Conservation (phyloP, 1,140 invertebrate species). For the Popillia japonica region DNA sequence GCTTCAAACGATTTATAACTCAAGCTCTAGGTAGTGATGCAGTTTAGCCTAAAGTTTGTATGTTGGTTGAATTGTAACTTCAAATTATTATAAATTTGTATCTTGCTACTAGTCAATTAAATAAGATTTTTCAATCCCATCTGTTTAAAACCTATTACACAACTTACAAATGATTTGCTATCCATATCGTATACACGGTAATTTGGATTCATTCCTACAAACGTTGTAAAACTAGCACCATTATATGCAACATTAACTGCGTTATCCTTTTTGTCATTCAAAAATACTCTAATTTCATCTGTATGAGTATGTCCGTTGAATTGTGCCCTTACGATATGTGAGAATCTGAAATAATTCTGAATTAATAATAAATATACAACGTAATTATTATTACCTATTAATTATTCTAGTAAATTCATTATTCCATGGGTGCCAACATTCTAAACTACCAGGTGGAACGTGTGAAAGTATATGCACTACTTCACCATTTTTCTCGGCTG, state of each 20-base stretch:
- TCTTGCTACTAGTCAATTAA: too few relatives aligned
- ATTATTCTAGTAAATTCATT: slow-evolving; percentile 70
- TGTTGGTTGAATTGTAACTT: too few relatives aligned
- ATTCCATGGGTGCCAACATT: slow-evolving; percentile 72
- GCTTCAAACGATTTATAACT: too few relatives aligned
- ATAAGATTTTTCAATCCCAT: too few relatives aligned
- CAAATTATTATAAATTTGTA: too few relatives aligned
- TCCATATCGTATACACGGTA: slow-evolving; percentile 81
- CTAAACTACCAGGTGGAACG: slow-evolving; percentile 72
- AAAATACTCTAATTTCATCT: slow-evolving; percentile 76
- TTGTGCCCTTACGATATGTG: slow-evolving; percentile 74
- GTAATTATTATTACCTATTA: slow-evolving; percentile 60
- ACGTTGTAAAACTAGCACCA: slow-evolving; percentile 76
- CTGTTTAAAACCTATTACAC: background rate
- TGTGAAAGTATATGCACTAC: slow-evolving; percentile 86
- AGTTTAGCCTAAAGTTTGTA: too few relatives aligned
- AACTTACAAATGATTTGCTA: slow-evolving; percentile 68
- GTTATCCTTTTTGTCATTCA: slow-evolving; percentile 63
- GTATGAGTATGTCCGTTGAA: slow-evolving; percentile 85
- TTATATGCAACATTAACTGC: slow-evolving; percentile 76
- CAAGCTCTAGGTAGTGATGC: too few relatives aligned
- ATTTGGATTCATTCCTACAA: slow-evolving; percentile 77
- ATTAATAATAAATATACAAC: too few relatives aligned
- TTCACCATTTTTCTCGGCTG: slow-evolving; percentile 75
- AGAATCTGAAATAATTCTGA: slow-evolving; percentile 56